Evolutionary conservation across 2,797 vertebrate species (phyloP), one percentile per base, ranked within the genome.

Genomic region (Periophthalmus magnuspinnatus): DNA sequence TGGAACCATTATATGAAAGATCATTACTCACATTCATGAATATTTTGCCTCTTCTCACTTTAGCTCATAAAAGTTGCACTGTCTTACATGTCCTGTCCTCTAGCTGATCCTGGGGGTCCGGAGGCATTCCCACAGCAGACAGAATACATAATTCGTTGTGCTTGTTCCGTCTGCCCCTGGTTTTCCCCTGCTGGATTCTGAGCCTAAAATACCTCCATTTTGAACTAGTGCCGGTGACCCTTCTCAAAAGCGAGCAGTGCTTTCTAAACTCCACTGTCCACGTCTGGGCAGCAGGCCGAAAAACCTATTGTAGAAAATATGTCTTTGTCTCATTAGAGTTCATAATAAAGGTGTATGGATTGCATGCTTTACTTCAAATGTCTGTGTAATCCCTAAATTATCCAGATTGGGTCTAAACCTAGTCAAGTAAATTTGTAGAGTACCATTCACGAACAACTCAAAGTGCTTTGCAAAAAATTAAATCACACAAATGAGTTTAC

Each of bases 101-200:
- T 32, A 34, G 64, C 48, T 66, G 32, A 34, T 65, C 45, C 64
- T 34, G 48, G 48, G 64, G 19, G 41, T 66, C 64, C 64, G 6
- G 64, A 66, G 64, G 32, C 64, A 32, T 66, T 66, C 48, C 48
- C 64, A 54, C 5, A n/a, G 47, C 64, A 66, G 48, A 36, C 28
- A 54, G 63, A 33, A 54, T 66, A 54, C 16, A 34, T 34, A 54
- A 22, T 54, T 5, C 4, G 6, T 66, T 66, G 28, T 66, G 48
- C 64, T 66, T 54, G 64, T 66, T 66, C 41, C 17, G 62, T 50
- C 14, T 50, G 64, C 48, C 64, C 48, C 28, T 13, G 48, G 64
- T 66, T 66, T 54, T 66, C 28, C 28, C 10, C 47, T 36, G 64
- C 28, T 34, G 28, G 47, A 11, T 61, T 63, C 61, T 52, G 32